Conservation (phyloP, 1,140 invertebrate genomes). For the Doryteuthis pealeii region DNA sequence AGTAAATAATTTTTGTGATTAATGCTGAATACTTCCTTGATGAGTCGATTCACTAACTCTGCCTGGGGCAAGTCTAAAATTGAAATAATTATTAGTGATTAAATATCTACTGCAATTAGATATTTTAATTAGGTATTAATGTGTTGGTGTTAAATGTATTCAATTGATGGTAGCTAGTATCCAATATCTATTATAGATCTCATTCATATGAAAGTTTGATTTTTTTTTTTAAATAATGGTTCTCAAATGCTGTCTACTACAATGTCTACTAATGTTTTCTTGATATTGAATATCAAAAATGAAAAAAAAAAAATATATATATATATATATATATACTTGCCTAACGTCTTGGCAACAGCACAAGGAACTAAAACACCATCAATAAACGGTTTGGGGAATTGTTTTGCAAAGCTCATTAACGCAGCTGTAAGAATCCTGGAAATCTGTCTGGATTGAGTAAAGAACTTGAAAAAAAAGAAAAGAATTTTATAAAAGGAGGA, state of each 20-base stretch:
- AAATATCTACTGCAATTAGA: too few species aligned
- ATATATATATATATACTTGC: not conserved
- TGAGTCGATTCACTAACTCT: not conserved
- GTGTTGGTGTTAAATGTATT: too few species aligned
- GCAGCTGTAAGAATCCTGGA: not conserved
- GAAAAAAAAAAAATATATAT: too few species aligned
- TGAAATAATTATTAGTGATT: not conserved
- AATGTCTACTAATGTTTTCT: too few species aligned
- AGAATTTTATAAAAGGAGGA: not conserved
- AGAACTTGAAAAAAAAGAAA: not conserved
- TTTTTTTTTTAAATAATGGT: too few species aligned
- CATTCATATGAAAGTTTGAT: too few species aligned
- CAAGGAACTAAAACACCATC: slow-evolving; percentile 9
- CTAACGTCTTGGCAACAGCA: not conserved
- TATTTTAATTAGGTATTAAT: too few species aligned
- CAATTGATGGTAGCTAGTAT: too few species aligned
- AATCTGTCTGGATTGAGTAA: not conserved
- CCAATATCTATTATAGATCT: too few species aligned
- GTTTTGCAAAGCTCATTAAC: not conserved
- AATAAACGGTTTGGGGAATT: slow-evolving; percentile 6
- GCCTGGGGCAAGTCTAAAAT: not conserved
- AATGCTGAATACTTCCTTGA: not conserved
- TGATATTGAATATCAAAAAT: too few species aligned
- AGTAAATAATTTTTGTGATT: not conserved
- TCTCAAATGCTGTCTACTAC: too few species aligned